phyloP scores from a whole-genome alignment of 2,888 invertebrate genomes.

The Drosophila emarginata region DNA sequence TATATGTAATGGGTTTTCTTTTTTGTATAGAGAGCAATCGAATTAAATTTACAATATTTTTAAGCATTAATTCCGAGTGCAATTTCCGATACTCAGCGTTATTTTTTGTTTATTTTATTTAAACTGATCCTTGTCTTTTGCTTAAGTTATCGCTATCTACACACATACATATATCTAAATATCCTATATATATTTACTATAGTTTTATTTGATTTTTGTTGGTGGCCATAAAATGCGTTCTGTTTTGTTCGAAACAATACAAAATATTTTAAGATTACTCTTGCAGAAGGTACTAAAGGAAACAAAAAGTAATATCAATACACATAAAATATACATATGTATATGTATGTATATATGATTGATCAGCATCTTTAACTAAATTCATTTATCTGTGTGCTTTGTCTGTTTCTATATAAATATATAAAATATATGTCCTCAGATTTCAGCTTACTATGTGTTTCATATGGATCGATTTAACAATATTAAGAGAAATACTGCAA shows the following conservation, averaged over 20 bases:
- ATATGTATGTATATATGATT: neutral
- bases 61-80: constrained; percentile 19
- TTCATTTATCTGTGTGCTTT: neutral
- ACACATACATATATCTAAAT: constrained; percentile 23
- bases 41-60: no score
- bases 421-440: no score
- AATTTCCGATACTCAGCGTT: constrained; percentile 16
- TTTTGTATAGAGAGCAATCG: neutral
- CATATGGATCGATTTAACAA: no score
- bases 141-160: neutral
- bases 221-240: constrained; percentile 62
- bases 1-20: neutral
- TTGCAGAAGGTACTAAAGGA: no score
- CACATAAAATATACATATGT: no score
- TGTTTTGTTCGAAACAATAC: constrained; percentile 43
- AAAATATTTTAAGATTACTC: neutral
- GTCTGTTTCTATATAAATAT: neutral
- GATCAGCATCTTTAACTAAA: neutral
- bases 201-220: constrained; percentile 29
- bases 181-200: constrained; percentile 33
- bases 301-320: no score
- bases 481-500: neutral
- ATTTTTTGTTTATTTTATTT: constrained; percentile 17
- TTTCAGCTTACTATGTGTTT: no score
- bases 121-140: neutral